Evolutionary conservation across 2,888 invertebrate genomes (phyloP).

Genomic region (Notocelia uddmanniana): DNA sequence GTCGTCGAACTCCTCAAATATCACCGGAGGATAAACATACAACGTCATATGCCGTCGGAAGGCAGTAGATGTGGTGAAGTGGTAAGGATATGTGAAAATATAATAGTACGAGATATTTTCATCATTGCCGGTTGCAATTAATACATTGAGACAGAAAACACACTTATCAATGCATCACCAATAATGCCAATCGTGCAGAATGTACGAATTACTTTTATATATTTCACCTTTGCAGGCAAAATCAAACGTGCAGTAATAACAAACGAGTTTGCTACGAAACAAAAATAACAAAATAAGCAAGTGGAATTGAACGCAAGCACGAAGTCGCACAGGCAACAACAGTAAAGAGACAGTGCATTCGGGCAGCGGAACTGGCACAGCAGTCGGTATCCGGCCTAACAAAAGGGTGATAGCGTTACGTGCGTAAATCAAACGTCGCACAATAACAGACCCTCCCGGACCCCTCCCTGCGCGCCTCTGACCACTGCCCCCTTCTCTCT

Average conservation of each 20-base stretch:
- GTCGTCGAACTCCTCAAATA: too few relatives aligned
- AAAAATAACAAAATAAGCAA: conserved; percentile 37
- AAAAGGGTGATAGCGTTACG: conserved; percentile 85
- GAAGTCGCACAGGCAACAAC: conserved; percentile 42
- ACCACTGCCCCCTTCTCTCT: conserved; percentile 69
- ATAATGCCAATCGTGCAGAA: conserved; percentile 11
- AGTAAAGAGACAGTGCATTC: conserved; percentile 68
- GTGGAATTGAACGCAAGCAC: conserved; percentile 20
- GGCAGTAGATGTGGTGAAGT: too few relatives aligned
- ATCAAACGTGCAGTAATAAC: conserved; percentile 23
- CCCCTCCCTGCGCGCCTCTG: conserved; percentile 66
- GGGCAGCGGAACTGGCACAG: conserved; percentile 78
- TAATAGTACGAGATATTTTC: too few relatives aligned
- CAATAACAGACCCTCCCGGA: conserved; percentile 81
- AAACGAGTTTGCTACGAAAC: conserved; percentile 21
- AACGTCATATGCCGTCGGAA: too few relatives aligned
- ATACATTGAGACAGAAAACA: too few relatives aligned
- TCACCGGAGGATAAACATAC: too few relatives aligned
- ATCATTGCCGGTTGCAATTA: too few relatives aligned
- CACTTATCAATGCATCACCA: too few relatives aligned
- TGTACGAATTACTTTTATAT: neutral
- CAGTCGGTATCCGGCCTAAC: conserved; percentile 82
- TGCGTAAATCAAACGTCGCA: conserved; percentile 85
- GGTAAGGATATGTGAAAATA: too few relatives aligned
- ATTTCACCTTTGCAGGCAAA: neutral